A percentile compares a stretch with the other conserved stretches of the same genome.
Evolutionary conservation across 2,797 vertebrate genomes (phyloP).

Genomic region (Pseudochirops cupreus): DNA sequence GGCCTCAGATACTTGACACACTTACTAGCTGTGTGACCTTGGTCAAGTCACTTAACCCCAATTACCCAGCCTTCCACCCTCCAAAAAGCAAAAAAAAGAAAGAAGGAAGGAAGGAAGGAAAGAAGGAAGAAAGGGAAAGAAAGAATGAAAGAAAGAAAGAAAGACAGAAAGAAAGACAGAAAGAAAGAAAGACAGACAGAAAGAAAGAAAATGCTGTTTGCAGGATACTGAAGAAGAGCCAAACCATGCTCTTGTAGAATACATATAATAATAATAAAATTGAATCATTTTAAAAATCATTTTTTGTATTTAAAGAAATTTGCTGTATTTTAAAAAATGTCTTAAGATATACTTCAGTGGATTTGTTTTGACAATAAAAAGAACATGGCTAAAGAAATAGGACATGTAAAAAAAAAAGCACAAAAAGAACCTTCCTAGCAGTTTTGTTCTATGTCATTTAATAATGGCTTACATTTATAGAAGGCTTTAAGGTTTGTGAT

Average conservation of each 20-base stretch:
- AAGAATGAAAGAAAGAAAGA: too few species aligned
- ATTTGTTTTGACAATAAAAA: constrained; percentile 36
- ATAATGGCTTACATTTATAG: background rate
- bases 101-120: too few species aligned
- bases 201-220: background rate
- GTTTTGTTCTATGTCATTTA: background rate
- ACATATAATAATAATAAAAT: background rate
- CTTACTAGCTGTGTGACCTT: too few species aligned
- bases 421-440: background rate
- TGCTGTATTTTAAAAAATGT: constrained; percentile 3
- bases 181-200: too few species aligned
- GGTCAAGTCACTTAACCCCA: too few species aligned
- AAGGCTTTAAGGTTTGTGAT: background rate
- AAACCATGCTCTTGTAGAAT: background rate
- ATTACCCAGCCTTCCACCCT: too few species aligned
- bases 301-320: constrained; percentile 17
- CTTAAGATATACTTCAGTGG: background rate
- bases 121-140: too few species aligned
- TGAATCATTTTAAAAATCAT: background rate
- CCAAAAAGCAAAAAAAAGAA: too few species aligned
- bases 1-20: too few species aligned
- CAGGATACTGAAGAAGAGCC: constrained; percentile 5
- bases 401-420: too few species aligned
- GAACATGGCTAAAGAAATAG: background rate
- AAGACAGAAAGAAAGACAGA: too few species aligned